Conservation (phyloP, 2,113 vertebrate species). For the Australoheros scitulus region DNA sequence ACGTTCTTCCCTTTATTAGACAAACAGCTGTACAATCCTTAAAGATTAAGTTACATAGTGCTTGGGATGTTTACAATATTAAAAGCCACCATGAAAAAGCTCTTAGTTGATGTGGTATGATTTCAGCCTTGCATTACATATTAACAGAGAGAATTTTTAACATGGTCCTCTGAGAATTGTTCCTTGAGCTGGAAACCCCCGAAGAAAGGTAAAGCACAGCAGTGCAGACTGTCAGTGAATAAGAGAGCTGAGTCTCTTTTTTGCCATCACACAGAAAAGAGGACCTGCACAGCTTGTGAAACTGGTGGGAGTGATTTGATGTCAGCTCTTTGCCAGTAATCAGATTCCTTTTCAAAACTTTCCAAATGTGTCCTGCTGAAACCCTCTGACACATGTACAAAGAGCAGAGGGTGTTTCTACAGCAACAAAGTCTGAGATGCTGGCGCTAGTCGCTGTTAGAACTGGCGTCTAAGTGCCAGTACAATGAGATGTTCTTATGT, state of each 20-base stretch:
- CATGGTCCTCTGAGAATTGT: neutral
- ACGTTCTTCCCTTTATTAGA: neutral
- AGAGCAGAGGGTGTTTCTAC: conserved; percentile 25
- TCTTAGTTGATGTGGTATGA: conserved; percentile 1
- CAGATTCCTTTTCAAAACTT: conserved; percentile 32
- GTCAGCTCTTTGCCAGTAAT: conserved; percentile 12
- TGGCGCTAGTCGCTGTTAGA: neutral
- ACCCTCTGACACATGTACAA: neutral
- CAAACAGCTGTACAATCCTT: neutral
- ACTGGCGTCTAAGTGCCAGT: conserved; percentile 14
- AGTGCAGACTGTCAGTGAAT: neutral
- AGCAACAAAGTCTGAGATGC: conserved; percentile 12
- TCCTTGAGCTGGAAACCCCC: conserved; percentile 2
- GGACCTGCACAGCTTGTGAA: neutral
- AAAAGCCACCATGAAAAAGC: neutral
- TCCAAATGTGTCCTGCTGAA: conserved; percentile 13
- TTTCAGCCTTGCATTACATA: neutral
- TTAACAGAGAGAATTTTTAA: conserved; percentile 2
- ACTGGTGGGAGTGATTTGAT: conserved; percentile 1
- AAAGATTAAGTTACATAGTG: neutral
- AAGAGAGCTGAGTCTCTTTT: conserved; percentile 15
- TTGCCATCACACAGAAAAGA: conserved; percentile 17
- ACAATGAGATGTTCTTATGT: neutral
- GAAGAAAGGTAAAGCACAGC: neutral
- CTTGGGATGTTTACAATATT: neutral